Conservation (phyloP, 1,140 invertebrate species). For the Papilio aristodemus region DNA sequence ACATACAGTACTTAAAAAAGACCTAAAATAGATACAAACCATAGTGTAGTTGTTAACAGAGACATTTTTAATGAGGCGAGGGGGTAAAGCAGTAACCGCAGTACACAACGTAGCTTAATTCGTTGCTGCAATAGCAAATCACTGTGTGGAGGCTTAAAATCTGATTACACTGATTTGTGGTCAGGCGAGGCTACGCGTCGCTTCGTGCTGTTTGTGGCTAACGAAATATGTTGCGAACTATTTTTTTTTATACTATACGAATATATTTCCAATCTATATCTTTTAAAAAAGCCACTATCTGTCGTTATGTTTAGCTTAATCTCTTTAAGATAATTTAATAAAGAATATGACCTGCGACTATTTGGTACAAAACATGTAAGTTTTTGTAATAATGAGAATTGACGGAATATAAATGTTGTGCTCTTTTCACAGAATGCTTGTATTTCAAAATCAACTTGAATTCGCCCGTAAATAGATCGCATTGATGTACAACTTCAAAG, state of each 20-base stretch:
- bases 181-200: conserved; percentile 46
- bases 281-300: not conserved
- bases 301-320: too few relatives aligned
- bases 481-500: conserved; percentile 17
- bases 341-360: too few relatives aligned
- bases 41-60: conserved; percentile 34
- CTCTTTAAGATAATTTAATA: too few relatives aligned
- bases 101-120: conserved; percentile 59
- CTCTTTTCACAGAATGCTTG: not conserved
- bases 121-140: conserved; percentile 65
- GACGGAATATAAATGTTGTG: not conserved
- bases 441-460: conserved; percentile 7
- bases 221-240: conserved; percentile 7
- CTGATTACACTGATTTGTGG: conserved; percentile 74
- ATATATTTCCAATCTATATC: not conserved
- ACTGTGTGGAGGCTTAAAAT: conserved; percentile 57
- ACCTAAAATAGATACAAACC: not conserved
- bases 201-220: conserved; percentile 34
- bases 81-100: conserved; percentile 49
- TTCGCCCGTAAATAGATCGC: conserved; percentile 12
- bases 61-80: conserved; percentile 41
- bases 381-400: too few relatives aligned
- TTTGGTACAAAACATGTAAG: too few relatives aligned
- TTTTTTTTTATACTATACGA: not conserved
- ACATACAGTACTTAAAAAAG: not conserved